Percentiles rank a stretch among this genome's conserved stretches.
These are phyloP conservation scores for Triplophysa siluroides DNA, from an alignment of 2,113 vertebrate genomes.

Conservation along the genomic window DNA sequence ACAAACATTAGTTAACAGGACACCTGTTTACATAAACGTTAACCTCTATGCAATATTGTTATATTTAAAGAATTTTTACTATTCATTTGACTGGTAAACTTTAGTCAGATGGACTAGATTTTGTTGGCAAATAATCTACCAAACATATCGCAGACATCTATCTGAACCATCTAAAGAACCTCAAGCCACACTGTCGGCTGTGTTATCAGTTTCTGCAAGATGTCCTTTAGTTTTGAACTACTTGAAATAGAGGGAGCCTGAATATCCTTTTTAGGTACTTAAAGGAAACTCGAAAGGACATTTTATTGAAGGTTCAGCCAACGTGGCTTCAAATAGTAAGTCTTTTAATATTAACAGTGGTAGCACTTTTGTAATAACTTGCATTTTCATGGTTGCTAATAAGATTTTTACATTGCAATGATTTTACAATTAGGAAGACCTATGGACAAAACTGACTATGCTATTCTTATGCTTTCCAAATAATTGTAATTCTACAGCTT, in stretches of 20 bases:
- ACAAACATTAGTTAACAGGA: neutral
- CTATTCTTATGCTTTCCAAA: neutral
- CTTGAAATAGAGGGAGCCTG: no score
- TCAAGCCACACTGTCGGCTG: no score
- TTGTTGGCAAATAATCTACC: neutral
- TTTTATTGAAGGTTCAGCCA: no score
- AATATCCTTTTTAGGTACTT: no score
- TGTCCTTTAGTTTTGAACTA: no score
- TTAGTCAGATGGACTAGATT: neutral
- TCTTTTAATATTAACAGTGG: no score
- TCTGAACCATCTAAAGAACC: no score
- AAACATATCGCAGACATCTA: neutral
- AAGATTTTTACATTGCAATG: neutral
- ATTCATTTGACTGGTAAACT: neutral
- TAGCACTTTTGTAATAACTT: neutral
- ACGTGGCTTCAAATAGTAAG: no score
- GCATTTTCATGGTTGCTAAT: neutral
- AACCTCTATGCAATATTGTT: slow-evolving; percentile 5
- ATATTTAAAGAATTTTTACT: slow-evolving; percentile 14
- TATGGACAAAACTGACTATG: neutral
- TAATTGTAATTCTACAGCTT: neutral
- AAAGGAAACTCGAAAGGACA: no score
- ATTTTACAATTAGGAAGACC: neutral
- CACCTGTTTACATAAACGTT: no score
- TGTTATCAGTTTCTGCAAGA: no score